These are phyloP conservation scores for Apodemus speciosus DNA, from an alignment of 2,113 vertebrate species.

Conservation along the genomic window DNA sequence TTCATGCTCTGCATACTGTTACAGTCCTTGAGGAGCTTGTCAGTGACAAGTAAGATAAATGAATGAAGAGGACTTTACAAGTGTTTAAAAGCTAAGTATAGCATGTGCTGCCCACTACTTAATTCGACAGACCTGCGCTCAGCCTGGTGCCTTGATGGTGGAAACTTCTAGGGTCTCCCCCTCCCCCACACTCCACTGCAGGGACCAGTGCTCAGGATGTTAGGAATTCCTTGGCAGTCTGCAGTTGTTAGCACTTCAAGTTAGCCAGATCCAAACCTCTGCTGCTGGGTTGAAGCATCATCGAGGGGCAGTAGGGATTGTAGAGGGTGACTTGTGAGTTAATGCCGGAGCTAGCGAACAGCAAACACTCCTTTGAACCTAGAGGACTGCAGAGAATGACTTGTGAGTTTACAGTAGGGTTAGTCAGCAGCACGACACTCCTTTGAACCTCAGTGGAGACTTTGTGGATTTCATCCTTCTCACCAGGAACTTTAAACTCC, in stretches of 20 bases:
- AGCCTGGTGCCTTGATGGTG: conserved; percentile 57
- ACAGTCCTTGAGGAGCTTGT: conserved; percentile 71
- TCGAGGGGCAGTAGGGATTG: conserved; percentile 35
- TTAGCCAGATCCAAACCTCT: conserved; percentile 42
- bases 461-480: conserved; percentile 53
- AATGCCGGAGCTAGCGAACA: background rate
- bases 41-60: conserved; percentile 80
- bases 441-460: background rate
- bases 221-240: conserved; percentile 66
- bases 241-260: background rate
- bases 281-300: background rate
- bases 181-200: background rate
- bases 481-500: conserved; percentile 50
- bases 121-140: conserved; percentile 71
- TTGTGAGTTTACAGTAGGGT: conserved; percentile 18
- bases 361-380: background rate
- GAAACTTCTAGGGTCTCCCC: conserved; percentile 51
- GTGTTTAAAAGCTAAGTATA: conserved; percentile 76
- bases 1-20: conserved; percentile 75
- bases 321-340: background rate
- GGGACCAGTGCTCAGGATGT: background rate
- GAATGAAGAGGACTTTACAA: conserved; percentile 75
- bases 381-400: background rate
- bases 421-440: background rate
- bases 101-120: conserved; percentile 70